phyloP scores from a whole-genome alignment of 2,113 vertebrate genomes.

The Athene cunicularia region DNA sequence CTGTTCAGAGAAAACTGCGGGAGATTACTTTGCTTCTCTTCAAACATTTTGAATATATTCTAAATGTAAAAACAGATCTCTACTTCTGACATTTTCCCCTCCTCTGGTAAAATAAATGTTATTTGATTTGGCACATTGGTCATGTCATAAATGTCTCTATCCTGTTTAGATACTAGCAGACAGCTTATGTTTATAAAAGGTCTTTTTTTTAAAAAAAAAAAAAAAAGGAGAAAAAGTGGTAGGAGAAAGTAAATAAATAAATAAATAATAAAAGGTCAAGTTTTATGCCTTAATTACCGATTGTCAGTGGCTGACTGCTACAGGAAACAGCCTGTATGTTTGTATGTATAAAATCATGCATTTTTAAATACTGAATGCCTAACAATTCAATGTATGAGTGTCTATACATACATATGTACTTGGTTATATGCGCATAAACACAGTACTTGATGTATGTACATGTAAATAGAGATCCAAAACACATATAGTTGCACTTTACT shows the following conservation, averaged over 20 bases:
- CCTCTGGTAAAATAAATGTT: slow-evolving; percentile 23
- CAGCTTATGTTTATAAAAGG: neutral
- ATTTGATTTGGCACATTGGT: slow-evolving; percentile 49
- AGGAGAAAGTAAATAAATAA: neutral
- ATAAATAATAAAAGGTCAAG: neutral
- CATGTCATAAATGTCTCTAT: neutral
- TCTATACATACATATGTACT: neutral
- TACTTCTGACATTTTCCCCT: neutral
- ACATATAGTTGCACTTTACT: neutral
- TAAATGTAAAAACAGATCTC: slow-evolving; percentile 51
- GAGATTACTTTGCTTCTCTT: slow-evolving; percentile 9
- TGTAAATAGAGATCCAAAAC: neutral
- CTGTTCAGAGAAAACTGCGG: neutral
- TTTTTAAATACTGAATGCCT: neutral
- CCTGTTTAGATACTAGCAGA: neutral
- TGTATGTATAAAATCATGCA: neutral
- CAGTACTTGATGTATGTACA: neutral
- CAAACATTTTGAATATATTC: slow-evolving; percentile 24
- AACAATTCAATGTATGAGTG: neutral
- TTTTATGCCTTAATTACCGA: neutral
- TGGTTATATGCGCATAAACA: neutral
- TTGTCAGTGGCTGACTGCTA: neutral
- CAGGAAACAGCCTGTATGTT: neutral
- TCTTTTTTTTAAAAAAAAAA: neutral
- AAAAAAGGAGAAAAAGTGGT: neutral